Evolutionary conservation across 2,888 invertebrate genomes (phyloP).

Genomic region (Drosophila suboccidentalis): DNA sequence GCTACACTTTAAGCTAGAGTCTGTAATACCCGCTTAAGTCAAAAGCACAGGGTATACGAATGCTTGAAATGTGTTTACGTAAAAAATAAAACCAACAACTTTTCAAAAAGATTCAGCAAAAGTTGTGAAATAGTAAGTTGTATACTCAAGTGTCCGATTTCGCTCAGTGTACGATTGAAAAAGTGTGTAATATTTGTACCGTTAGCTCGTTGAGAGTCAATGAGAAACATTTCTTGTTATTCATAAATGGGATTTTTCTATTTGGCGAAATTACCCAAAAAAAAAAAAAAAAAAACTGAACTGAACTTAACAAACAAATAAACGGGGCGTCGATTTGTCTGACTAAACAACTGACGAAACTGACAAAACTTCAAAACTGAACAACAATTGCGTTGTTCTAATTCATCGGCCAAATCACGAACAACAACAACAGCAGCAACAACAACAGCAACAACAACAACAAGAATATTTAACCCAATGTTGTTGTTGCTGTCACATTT

Average conservation of each 20-base stretch:
- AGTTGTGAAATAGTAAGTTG: not conserved
- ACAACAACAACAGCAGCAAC: conserved; percentile 27
- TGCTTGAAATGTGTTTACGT: not conserved
- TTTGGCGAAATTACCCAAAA: not conserved
- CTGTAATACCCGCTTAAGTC: not conserved
- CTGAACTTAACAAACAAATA: not conserved
- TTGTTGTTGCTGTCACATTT: conserved; percentile 40
- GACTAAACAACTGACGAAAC: conserved; percentile 17
- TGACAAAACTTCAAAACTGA: conserved; percentile 6
- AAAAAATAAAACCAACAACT: not conserved
- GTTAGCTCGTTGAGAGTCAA: not conserved
- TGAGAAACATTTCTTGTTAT: conserved; percentile 1
- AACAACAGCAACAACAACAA: conserved; percentile 21
- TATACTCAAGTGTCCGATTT: not conserved
- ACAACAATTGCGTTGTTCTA: conserved; percentile 69
- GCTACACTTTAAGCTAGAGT: not conserved
- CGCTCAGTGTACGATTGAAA: not conserved
- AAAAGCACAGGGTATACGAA: not conserved
- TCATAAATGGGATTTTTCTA: not conserved
- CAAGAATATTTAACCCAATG: conserved; percentile 46
- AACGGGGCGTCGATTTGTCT: conserved; percentile 38
- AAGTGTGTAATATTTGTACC: not conserved
- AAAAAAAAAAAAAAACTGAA: not conserved
- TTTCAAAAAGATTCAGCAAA: not conserved
- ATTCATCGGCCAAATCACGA: conserved; percentile 64